phyloP scores from a whole-genome alignment of 2,888 invertebrate genomes.

The Ornithoptera priamus region DNA sequence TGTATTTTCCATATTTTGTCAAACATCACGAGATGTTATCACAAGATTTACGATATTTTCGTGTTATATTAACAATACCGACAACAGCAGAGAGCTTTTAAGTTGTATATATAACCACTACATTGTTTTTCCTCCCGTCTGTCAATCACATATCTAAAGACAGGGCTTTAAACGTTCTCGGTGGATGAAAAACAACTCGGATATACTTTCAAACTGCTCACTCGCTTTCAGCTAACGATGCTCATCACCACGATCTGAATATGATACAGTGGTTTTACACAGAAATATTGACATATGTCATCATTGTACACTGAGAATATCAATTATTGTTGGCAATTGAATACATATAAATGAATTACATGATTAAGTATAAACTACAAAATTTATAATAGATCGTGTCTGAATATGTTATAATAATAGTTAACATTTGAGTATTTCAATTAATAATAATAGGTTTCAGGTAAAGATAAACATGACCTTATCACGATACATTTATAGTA shows the following conservation, averaged over 20 bases:
- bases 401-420: not conserved
- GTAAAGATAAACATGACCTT: no score
- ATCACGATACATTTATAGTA: no score
- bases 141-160: not conserved
- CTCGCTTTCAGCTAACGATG: not conserved
- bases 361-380: not conserved
- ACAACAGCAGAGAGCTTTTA: no score
- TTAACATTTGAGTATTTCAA: not conserved
- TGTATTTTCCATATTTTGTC: no score
- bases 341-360: not conserved
- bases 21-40: no score
- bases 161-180: not conserved
- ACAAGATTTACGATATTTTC: no score
- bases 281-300: not conserved
- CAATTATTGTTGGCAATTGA: not conserved
- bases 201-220: not conserved
- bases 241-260: not conserved
- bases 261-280: not conserved
- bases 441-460: not conserved
- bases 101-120: no score
- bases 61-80: no score
- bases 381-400: not conserved
- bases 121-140: not conserved
- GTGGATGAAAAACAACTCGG: not conserved
- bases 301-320: not conserved